phyloP scores from a whole-genome alignment of 2,888 invertebrate species.

The Polydrusus cervinus region DNA sequence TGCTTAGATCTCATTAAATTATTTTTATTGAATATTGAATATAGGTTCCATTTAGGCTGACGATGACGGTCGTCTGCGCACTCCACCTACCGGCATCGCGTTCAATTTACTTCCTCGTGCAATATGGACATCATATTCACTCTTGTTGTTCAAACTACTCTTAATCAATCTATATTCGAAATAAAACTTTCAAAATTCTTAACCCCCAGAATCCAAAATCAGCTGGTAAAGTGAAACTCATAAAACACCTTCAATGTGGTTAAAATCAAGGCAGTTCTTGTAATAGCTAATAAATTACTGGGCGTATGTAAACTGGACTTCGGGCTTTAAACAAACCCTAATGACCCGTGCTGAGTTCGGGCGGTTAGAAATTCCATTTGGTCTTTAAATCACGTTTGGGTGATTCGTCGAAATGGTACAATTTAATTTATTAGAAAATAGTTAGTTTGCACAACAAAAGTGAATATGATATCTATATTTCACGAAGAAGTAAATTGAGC shows the following conservation, averaged over 20 bases:
- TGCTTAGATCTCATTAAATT: too few species aligned
- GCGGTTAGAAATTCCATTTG: slow-evolving; percentile 20
- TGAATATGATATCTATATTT: too few species aligned
- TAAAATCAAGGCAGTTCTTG: slow-evolving; percentile 36
- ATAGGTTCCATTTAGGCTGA: too few species aligned
- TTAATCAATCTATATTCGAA: too few species aligned
- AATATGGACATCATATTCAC: too few species aligned
- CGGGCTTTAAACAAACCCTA: slow-evolving; percentile 20
- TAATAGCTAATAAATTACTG: slow-evolving; percentile 35
- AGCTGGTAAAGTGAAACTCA: slow-evolving; percentile 24
- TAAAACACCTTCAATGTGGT: slow-evolving; percentile 34
- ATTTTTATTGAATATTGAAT: too few species aligned
- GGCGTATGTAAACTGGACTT: slow-evolving; percentile 36
- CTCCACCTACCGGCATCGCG: too few species aligned
- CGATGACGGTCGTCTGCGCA: too few species aligned
- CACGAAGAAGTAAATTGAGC: too few species aligned
- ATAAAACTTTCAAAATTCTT: slow-evolving; percentile 28
- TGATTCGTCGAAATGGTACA: neutral
- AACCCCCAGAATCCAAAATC: slow-evolving; percentile 35
- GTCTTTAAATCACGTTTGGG: slow-evolving; percentile 26
- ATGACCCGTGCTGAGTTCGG: slow-evolving; percentile 33
- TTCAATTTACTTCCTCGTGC: too few species aligned
- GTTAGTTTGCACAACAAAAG: too few species aligned
- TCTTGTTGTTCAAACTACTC: too few species aligned
- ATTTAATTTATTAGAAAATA: neutral